Evolutionary conservation across 1,140 invertebrate species (phyloP).

Genomic region (Leguminivora glycinivorella): DNA sequence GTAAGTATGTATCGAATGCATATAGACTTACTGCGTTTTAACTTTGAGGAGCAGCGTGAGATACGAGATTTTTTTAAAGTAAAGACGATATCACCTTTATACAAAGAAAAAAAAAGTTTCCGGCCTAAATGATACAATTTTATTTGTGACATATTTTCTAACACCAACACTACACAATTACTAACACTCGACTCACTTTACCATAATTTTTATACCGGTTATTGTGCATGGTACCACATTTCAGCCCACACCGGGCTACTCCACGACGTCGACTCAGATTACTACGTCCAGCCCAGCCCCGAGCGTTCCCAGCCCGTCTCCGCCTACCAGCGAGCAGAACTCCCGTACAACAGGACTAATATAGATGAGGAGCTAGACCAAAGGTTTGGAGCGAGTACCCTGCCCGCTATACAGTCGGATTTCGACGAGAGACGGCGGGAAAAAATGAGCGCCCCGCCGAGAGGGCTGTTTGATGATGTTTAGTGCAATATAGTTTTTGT

Average conservation of each 20-base stretch:
- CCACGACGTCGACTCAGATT: constrained; percentile 74
- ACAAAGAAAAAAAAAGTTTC: not conserved
- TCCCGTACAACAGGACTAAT: constrained; percentile 50
- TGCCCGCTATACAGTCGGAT: constrained; percentile 66
- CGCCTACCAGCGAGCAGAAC: constrained; percentile 67
- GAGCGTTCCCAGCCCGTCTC: constrained; percentile 53
- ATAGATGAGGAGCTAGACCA: constrained; percentile 81
- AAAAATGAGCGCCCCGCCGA: constrained; percentile 83
- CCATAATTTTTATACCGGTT: constrained; percentile 50
- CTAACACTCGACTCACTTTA: constrained; percentile 27
- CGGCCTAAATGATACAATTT: not conserved
- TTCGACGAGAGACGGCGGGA: constrained; percentile 72
- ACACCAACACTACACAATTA: constrained; percentile 7
- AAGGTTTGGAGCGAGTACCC: constrained; percentile 81
- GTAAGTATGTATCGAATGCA: too few relatives aligned
- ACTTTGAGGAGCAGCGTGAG: too few relatives aligned
- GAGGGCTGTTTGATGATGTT: constrained; percentile 92
- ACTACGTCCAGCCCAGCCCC: constrained; percentile 73
- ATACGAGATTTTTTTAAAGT: too few relatives aligned
- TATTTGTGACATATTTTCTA: not conserved
- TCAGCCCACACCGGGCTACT: constrained; percentile 77
- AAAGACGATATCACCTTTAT: too few relatives aligned
- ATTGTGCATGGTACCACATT: constrained; percentile 72
- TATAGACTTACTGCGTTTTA: too few relatives aligned
- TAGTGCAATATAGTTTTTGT: constrained; percentile 45